Base-by-base conservation (phyloP, 2,888 invertebrate genomes). In the Macaria liturata region DNA sequence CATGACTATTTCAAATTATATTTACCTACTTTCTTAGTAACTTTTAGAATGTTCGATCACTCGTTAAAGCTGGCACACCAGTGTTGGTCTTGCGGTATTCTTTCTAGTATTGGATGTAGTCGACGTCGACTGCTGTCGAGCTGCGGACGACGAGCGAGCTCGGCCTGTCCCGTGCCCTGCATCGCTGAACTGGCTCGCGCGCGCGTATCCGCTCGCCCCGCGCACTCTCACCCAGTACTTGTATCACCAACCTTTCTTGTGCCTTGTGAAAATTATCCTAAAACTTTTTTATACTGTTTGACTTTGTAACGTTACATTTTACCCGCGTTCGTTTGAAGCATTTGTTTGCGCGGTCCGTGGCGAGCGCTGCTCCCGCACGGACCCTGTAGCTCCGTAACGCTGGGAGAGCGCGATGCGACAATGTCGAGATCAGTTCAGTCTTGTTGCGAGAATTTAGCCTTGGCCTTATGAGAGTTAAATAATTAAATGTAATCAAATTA, bases 371-470 rank as follows among this genome's bases (percentile, higher is more conserved):
- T 20, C 20, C 20, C 0, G 4, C 42, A 9, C 54, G 59, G 50
- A 37, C 37, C 31, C 37, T 43, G 49, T 54, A 50, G 32, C 30
- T 48, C 48, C 45, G 54, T 65, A 55, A 66, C 70, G 60, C 67
- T 72, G 64, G 72, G 68, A 70, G 81, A 73, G 75, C 80, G 82
- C 84, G 86, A 84, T 83, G 86, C 85, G 86, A 78, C 77, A 48
- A 55, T 60, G 78, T 79, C 83, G 84, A 83, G 80, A 78, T 75
- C 80, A 75, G 84, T 84, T 86, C 86, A 87, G 88, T 88, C 83
- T 84, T 88, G 88, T 89, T 90, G 91, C 90, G 91, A 90, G 91
- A 91, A 91, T 91, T 91, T 91, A 91, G 91, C 89, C 91, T 91
- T 91, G 91, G 91, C 91, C 91, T 91, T 91, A 91, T 92, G 90